Conservation (phyloP, 2,113 vertebrate species). For the Acanthochromis polyacanthus region DNA sequence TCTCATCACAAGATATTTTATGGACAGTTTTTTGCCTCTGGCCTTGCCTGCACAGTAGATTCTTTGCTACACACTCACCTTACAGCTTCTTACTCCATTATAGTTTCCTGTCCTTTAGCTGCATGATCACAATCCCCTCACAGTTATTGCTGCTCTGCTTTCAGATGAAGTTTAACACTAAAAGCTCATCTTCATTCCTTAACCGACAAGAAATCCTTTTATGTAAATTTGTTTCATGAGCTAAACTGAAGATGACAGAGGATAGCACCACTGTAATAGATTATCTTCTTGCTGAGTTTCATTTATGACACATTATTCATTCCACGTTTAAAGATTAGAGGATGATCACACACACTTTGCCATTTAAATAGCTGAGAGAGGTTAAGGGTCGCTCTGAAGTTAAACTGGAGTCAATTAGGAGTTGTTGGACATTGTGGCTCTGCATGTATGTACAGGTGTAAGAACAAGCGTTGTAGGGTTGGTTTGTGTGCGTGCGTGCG, state of each 20-base stretch:
- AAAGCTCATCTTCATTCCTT: constrained; percentile 30
- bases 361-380: constrained; percentile 24
- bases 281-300: constrained; percentile 30
- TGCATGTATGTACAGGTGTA: not conserved
- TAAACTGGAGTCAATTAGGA: constrained; percentile 18
- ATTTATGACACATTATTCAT: constrained; percentile 50
- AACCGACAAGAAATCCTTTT: constrained; percentile 7
- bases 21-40: not conserved
- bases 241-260: constrained; percentile 6
- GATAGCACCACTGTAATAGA: not conserved
- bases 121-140: not conserved
- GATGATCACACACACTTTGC: not conserved
- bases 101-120: not conserved
- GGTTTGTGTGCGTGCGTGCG: constrained; percentile 1
- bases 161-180: constrained; percentile 7
- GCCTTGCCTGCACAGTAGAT: not conserved
- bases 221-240: constrained; percentile 24
- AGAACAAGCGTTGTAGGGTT: not conserved
- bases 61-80: not conserved
- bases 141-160: constrained; percentile 9
- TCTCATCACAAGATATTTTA: not conserved
- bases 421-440: not conserved
- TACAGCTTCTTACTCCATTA: not conserved
- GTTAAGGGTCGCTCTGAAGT: not conserved
- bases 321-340: constrained; percentile 13